Base-by-base conservation (phyloP, 2,888 invertebrate species). In the Conchocele bisecta region DNA sequence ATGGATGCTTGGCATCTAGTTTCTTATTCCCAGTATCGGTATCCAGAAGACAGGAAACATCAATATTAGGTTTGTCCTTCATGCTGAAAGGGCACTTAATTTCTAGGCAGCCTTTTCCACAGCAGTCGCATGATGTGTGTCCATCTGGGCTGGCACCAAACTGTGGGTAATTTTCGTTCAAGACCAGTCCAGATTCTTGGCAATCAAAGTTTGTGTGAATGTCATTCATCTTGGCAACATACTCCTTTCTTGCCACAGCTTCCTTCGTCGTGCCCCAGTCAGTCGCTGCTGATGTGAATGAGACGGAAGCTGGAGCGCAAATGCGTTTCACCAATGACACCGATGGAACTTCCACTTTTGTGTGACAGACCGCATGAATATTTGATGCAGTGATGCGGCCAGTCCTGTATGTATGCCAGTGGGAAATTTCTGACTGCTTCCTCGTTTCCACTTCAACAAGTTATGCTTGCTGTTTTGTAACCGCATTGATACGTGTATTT, bases 131-230 rank as follows among this genome's bases (percentile, higher is more conserved):
- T 2, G 53, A 48, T 15, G 69, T 50, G 9, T 50, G 20, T 20
- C 71, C 69, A 61, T 74, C 74, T 39, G 71, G 74, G 37, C 70
- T 71, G 29, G 74, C 73, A 11, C 70, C 65, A 58, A 70, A 65
- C 28, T 56, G 20, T 11, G 61, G 60, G n/a, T 61, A 66, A 1
- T 35, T 24, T 33, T 26, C 15, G 22, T 50, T 56, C 9, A 72
- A 31, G 26, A 57, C 13, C 0, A 72, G 37, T 13, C 67, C 72
- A 37, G 31, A 33, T n/a, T 42, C 51, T 13, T 13, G 26, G 31
- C 37, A 22, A 1, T 26, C 13, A 20, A 67, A 61, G 33, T 72
- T 41, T 7, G 28, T n/a, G 29, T 71, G 66, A 3, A 37, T 22
- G 3, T 11, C 6, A 13, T 29, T 1, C 51, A 53, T 1, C 6